phyloP scores from a whole-genome alignment of 2,797 vertebrate genomes.

The Brotula barbata region DNA sequence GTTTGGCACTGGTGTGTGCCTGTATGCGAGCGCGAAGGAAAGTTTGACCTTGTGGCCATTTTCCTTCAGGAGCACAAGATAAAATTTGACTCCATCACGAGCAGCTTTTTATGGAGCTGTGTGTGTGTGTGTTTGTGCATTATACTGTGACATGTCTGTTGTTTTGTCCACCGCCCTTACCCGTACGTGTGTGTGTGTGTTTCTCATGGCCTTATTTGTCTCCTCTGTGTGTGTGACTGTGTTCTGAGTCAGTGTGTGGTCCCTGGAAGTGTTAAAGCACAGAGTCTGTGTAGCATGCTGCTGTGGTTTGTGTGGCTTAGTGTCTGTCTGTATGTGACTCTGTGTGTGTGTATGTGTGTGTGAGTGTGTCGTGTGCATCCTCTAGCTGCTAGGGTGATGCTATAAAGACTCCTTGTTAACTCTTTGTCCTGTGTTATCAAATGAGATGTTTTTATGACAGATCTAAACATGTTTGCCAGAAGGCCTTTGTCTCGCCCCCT shows the following conservation, averaged over 20 bases:
- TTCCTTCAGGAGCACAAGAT: background rate
- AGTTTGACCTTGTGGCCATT: conserved; percentile 4
- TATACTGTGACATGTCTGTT: background rate
- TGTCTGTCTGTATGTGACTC: conserved; percentile 44
- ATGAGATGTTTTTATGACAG: conserved; percentile 72
- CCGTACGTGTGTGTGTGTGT: conserved; percentile 7
- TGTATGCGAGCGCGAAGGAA: conserved; percentile 3
- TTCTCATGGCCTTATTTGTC: conserved; percentile 25
- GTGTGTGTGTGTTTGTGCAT: background rate
- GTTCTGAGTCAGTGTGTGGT: conserved; percentile 73
- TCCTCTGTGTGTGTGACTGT: conserved; percentile 46
- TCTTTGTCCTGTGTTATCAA: conserved; percentile 71
- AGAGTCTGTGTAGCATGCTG: conserved; percentile 56
- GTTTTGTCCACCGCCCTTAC: background rate
- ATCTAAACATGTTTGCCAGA: conserved; percentile 65
- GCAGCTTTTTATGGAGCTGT: background rate
- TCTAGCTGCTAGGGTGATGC: conserved; percentile 54
- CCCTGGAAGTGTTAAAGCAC: conserved; percentile 72
- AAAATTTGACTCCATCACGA: too few species aligned
- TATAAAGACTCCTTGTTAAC: conserved; percentile 58
- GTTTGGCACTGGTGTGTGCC: conserved; percentile 32
- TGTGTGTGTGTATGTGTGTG: conserved; percentile 27
- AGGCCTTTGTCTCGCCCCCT: conserved; percentile 25
- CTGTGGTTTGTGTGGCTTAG: conserved; percentile 69
- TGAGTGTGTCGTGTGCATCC: conserved; percentile 20